phyloP scores from a whole-genome alignment of 2,888 invertebrate species.

The Nysson spinosus region DNA sequence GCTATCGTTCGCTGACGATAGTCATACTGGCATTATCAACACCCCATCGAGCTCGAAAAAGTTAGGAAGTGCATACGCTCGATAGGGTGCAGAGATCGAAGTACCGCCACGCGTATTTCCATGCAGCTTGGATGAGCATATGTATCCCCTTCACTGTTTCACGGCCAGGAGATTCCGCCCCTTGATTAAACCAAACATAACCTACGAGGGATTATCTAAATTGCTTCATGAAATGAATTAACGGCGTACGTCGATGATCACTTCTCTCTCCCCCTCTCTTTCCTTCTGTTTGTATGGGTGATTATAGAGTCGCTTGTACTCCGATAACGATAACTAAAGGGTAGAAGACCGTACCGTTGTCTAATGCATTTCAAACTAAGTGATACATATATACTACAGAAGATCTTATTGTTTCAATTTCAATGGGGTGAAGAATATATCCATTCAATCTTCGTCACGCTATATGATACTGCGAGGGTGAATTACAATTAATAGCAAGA shows the following conservation, averaged over 20 bases:
- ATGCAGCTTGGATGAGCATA: conserved; percentile 56
- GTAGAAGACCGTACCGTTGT: conserved; percentile 18
- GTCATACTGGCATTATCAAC: conserved; percentile 15
- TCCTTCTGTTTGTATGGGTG: conserved; percentile 32
- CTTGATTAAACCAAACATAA: conserved; percentile 72
- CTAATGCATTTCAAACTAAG: no score
- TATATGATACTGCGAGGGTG: no score
- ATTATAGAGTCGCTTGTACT: conserved; percentile 43
- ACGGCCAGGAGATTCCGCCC: conserved; percentile 64
- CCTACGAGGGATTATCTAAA: conserved; percentile 73
- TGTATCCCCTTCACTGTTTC: conserved; percentile 65
- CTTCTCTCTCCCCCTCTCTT: conserved; percentile 34
- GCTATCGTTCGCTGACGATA: conserved; percentile 9
- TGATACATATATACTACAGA: no score
- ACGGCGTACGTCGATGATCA: conserved; percentile 68
- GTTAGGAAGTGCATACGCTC: conserved; percentile 40
- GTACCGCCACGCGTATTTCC: conserved; percentile 44
- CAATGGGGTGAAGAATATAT: no score
- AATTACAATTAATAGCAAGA: no score
- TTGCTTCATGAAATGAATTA: conserved; percentile 75
- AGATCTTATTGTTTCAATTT: no score
- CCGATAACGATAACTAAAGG: conserved; percentile 55
- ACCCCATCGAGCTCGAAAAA: conserved; percentile 33
- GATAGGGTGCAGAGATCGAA: conserved; percentile 1
- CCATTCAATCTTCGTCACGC: no score